Evolutionary conservation across 2,797 vertebrate genomes (phyloP).

Genomic region (Sebastes matsubarae): DNA sequence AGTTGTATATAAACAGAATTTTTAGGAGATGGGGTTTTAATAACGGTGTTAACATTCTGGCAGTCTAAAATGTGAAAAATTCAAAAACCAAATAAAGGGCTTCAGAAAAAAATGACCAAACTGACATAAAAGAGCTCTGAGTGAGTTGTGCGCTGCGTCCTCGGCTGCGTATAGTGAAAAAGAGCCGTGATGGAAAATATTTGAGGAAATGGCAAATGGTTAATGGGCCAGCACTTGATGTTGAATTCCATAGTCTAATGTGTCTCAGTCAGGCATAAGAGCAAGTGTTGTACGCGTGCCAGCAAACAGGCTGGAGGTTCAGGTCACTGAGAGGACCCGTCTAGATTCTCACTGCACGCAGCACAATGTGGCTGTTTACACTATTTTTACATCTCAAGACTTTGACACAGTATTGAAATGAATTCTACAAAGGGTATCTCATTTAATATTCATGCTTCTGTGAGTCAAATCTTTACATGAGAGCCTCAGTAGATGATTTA

Average conservation of each 20-base stretch:
- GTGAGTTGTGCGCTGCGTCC: not conserved
- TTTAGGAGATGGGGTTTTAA: not conserved
- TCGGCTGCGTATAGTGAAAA: slow-evolving; percentile 38
- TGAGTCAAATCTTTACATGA: slow-evolving; percentile 1
- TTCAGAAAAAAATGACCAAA: not conserved
- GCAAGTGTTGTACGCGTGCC: slow-evolving; percentile 72
- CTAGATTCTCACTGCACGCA: slow-evolving; percentile 33
- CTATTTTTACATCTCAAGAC: slow-evolving; percentile 11
- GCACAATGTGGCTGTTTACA: slow-evolving; percentile 10
- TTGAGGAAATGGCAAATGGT: slow-evolving; percentile 80
- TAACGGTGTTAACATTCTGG: not conserved
- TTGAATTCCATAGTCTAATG: slow-evolving; percentile 82
- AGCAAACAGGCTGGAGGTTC: slow-evolving; percentile 68
- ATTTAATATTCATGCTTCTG: slow-evolving; percentile 4
- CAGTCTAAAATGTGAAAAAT: slow-evolving; percentile 2
- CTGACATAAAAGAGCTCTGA: not conserved
- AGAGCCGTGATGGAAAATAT: slow-evolving; percentile 76
- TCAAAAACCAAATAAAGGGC: not conserved
- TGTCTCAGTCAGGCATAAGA: slow-evolving; percentile 79
- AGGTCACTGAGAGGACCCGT: slow-evolving; percentile 78
- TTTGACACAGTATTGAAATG: not conserved
- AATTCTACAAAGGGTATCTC: not conserved
- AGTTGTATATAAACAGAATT: not conserved
- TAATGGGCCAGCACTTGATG: slow-evolving; percentile 80
- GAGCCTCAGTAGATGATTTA: slow-evolving; percentile 42